phyloP scores from a whole-genome alignment of 2,888 invertebrate species.

The Drosophila ezoana region DNA sequence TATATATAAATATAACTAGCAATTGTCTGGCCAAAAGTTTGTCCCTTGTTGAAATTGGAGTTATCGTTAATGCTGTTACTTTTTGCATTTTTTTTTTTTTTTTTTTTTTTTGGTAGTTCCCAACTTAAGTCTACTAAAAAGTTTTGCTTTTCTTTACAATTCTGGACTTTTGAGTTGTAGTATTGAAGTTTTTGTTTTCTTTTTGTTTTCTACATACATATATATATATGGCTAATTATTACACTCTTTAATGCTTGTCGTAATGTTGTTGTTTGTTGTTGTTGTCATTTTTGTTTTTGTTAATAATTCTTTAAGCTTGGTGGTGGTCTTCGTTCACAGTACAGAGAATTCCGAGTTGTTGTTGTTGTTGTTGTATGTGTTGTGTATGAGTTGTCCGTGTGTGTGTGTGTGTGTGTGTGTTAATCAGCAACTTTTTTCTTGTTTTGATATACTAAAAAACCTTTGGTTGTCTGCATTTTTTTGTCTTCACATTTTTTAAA shows the following conservation, averaged over 20 bases:
- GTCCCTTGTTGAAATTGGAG: constrained; percentile 77
- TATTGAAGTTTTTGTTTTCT: constrained; percentile 54
- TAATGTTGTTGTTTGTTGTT: constrained; percentile 38
- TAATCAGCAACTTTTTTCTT: constrained; percentile 63
- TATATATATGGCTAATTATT: constrained; percentile 49
- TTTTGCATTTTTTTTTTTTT: constrained; percentile 19
- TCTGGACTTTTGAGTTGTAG: constrained; percentile 59
- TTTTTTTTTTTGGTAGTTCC: constrained; percentile 51
- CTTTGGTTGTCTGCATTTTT: constrained; percentile 71
- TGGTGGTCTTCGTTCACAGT: constrained; percentile 78
- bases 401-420: constrained; percentile 44
- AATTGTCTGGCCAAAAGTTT: constrained; percentile 65
- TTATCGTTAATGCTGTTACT: constrained; percentile 42
- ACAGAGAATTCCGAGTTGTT: constrained; percentile 74
- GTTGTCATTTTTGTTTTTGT: constrained; percentile 19
- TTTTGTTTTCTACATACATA: constrained; percentile 16
- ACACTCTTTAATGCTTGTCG: constrained; percentile 63
- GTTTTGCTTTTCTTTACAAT: constrained; percentile 48
- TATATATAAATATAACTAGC: constrained; percentile 50
- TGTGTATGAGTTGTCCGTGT: constrained; percentile 23
- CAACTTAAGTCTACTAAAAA: constrained; percentile 59
- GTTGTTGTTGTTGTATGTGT: constrained; percentile 40
- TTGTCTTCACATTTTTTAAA: constrained; percentile 58
- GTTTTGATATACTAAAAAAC: constrained; percentile 71
- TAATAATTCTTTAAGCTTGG: constrained; percentile 40